Evolutionary conservation across 2,888 invertebrate genomes (phyloP), one percentile per base, ranked within the genome.

Genomic region (Callimorpha dominula): DNA sequence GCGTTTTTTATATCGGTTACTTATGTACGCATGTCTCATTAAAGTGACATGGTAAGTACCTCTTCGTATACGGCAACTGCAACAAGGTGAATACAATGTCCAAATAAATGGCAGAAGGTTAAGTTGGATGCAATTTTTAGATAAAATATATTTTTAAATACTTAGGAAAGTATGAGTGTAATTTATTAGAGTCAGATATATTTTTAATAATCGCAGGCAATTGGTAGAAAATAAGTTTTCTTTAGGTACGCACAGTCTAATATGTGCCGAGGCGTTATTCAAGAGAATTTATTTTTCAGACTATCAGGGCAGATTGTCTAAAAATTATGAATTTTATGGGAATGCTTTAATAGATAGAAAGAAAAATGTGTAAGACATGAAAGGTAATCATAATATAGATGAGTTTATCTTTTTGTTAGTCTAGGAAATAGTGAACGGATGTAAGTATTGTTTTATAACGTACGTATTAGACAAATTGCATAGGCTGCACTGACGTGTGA

Each of bases 11-110:
- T 75, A 80, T 81, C 76, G 73, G 78, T 76, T 76, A 71, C 76
- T 75, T 77, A 81, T 77, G 75, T 80, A 81, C 71, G 69, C 71
- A 78, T 71, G 87, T 87, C 91, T 91, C 90, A 92, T 93, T 92
- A 91, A 86, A 86, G 81, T 88, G 89, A 89, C 88, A 87, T 83
- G 77, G 80, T 84, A 86, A 77, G 78, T 77, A 78, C 70, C 40
- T 74, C 65, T 78, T 78, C 89, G 84, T 90, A 90, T 91, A 91
- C 87, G 90, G 89, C 79, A 75, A 83, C 73, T 76, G 43, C 74
- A 76, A 81, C 79, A 78, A 84, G 76, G 68, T 64, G n/a, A 60
- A 42, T 42, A 49, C 64, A 76, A 20, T 20, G 3, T 17, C 8
- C 40, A 77, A 17, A 62, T 14, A 54, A n/a, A 50, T 11, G 14